Percentiles rank a stretch among this genome's conserved stretches.
Conservation (phyloP, 2,888 invertebrate species). For the Agrotis exclamationis region DNA sequence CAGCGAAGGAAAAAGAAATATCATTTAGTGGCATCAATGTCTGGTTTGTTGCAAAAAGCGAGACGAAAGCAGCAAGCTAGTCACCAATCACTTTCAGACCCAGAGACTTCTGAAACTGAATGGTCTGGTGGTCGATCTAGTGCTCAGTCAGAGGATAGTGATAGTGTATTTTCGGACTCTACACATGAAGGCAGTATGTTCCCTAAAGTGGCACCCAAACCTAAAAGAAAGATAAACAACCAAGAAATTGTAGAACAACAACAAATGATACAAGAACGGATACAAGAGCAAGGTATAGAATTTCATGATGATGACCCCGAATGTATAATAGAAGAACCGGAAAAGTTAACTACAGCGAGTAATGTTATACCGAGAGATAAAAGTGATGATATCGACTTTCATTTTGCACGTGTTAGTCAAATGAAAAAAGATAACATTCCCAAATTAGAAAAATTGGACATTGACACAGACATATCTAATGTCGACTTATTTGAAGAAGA, state of each 20-base stretch:
- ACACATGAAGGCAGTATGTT: slow-evolving; percentile 92
- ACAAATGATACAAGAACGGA: slow-evolving; percentile 84
- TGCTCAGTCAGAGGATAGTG: slow-evolving; percentile 95
- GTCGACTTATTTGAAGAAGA: slow-evolving; percentile 91
- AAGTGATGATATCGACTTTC: slow-evolving; percentile 89
- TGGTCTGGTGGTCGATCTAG: slow-evolving; percentile 92
- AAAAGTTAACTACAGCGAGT: slow-evolving; percentile 71
- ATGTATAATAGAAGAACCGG: slow-evolving; percentile 82
- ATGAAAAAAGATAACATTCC: slow-evolving; percentile 88
- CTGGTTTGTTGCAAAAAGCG: slow-evolving; percentile 96
- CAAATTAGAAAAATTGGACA: slow-evolving; percentile 89
- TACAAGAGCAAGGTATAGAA: slow-evolving; percentile 86
- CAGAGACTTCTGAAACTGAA: slow-evolving; percentile 94
- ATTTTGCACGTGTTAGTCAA: slow-evolving; percentile 90
- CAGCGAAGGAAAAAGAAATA: slow-evolving; percentile 94
- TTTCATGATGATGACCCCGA: slow-evolving; percentile 80
- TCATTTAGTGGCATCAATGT: slow-evolving; percentile 95
- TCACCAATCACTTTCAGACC: slow-evolving; percentile 94
- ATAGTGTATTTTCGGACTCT: slow-evolving; percentile 94
- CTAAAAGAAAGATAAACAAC: slow-evolving; percentile 86
- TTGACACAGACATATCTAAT: slow-evolving; percentile 92
- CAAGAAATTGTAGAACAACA: slow-evolving; percentile 89
- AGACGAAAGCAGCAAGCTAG: slow-evolving; percentile 92
- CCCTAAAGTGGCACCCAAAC: slow-evolving; percentile 91
- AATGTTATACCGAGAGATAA: slow-evolving; percentile 84